These are phyloP conservation scores for Corythornis madagascariensis DNA, from an alignment of 2,113 vertebrate genomes.

Conservation along the genomic window DNA sequence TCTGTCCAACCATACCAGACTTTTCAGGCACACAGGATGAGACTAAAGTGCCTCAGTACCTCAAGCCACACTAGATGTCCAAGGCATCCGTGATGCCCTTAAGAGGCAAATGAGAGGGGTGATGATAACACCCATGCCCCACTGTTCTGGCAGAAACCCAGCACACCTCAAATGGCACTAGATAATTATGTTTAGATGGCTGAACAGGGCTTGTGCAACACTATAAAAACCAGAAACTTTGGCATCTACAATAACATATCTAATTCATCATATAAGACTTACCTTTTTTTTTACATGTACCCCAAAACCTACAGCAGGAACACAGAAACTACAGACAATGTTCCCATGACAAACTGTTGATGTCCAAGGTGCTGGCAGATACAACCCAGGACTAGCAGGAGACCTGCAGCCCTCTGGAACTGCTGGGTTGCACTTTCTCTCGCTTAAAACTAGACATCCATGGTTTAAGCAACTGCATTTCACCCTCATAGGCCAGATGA, in stretches of 20 bases:
- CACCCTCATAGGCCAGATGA: not conserved
- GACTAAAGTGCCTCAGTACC: not conserved
- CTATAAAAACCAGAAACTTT: not conserved
- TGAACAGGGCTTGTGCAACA: not conserved
- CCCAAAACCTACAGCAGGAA: not conserved
- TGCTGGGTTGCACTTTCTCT: not conserved
- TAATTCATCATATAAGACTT: not conserved
- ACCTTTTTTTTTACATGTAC: not conserved
- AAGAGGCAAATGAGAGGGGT: not conserved
- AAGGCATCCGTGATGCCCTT: accelerated
- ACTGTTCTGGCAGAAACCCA: not conserved
- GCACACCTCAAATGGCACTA: not conserved
- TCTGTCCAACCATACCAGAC: not conserved
- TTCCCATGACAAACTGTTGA: not conserved
- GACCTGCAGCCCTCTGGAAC: not conserved
- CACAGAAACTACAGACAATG: not conserved
- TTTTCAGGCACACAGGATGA: not conserved
- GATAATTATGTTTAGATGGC: not conserved
- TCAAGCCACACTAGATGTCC: not conserved
- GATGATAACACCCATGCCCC: not conserved
- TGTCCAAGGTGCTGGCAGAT: not conserved
- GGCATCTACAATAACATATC: not conserved
- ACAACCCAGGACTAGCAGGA: accelerated
- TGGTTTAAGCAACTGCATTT: not conserved
- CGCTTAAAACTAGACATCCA: not conserved